Percentiles rank a stretch among this genome's conserved stretches.
These are phyloP conservation scores for Empidonax alnorum DNA, from an alignment of 2,113 vertebrate species.

Conservation along the genomic window DNA sequence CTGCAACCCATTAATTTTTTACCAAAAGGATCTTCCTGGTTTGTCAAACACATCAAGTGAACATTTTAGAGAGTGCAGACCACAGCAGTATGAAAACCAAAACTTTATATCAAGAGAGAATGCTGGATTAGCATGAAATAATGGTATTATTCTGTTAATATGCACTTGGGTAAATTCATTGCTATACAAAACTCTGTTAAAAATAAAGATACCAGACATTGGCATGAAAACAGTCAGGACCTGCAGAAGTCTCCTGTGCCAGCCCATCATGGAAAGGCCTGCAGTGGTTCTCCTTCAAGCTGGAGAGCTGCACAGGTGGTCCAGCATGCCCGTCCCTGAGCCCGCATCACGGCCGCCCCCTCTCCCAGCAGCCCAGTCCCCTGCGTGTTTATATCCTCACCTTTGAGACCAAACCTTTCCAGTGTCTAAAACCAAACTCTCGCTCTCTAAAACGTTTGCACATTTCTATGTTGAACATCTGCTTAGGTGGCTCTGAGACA, in stretches of 20 bases:
- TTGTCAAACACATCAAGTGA: slow-evolving; percentile 41
- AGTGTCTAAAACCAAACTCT: slow-evolving; percentile 64
- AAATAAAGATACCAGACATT: neutral
- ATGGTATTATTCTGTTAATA: neutral
- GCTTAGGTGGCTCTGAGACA: slow-evolving; percentile 75
- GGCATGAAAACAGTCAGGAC: neutral
- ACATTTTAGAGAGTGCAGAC: slow-evolving; percentile 46
- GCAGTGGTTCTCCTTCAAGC: neutral
- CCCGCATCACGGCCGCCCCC: neutral
- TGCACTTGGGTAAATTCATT: neutral
- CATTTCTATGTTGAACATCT: slow-evolving; percentile 77
- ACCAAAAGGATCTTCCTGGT: slow-evolving; percentile 37
- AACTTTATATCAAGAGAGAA: neutral
- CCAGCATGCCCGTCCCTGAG: neutral
- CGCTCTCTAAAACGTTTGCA: slow-evolving; percentile 73
- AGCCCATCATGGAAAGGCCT: neutral
- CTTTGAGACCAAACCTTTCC: neutral
- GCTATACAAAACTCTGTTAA: neutral
- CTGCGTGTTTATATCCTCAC: neutral
- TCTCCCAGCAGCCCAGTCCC: neutral
- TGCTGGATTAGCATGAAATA: slow-evolving; percentile 12
- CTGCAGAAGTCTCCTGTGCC: neutral
- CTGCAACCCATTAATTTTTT: slow-evolving; percentile 59
- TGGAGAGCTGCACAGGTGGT: neutral
- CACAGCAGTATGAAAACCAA: slow-evolving; percentile 39